A percentile compares a stretch with the other conserved stretches of the same genome.
Conservation (phyloP, 2,113 vertebrate species). For the Salvelinus sp. region DNA sequence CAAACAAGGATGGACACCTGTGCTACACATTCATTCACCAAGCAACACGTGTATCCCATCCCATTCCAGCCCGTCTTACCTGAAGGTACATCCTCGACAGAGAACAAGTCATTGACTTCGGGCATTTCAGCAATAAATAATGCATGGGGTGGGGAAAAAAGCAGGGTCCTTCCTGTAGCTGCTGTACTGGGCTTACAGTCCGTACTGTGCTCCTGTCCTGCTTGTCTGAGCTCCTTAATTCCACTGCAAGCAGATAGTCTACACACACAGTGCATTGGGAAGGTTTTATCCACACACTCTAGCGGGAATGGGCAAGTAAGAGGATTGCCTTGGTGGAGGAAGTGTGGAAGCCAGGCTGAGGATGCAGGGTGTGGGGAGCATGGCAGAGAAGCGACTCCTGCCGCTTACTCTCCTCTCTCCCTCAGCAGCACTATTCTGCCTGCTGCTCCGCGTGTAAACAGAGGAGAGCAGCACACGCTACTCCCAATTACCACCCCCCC, state of each 20-base stretch:
- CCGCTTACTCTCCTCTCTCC: conserved; percentile 29
- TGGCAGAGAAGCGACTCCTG: conserved; percentile 3
- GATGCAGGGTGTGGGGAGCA: no score
- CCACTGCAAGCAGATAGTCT: conserved; percentile 39
- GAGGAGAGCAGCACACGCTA: conserved; percentile 52
- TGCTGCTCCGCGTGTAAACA: conserved; percentile 65
- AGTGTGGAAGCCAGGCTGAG: no score
- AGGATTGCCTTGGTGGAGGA: no score
- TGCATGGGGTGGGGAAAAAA: conserved; percentile 40
- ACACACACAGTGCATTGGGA: conserved; percentile 23
- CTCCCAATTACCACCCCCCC: conserved; percentile 31
- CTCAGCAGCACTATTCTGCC: conserved; percentile 60
- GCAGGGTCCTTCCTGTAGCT: neutral
- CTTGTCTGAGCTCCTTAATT: conserved; percentile 30
- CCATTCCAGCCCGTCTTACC: conserved; percentile 55
- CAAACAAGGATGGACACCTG: neutral
- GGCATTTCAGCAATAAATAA: conserved; percentile 70
- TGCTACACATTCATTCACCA: conserved; percentile 18
- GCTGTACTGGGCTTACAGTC: neutral
- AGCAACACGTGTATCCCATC: conserved; percentile 46
- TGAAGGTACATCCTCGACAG: conserved; percentile 66
- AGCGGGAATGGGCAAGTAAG: no score
- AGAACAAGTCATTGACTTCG: conserved; percentile 61
- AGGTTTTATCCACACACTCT: no score
- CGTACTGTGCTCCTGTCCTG: conserved; percentile 27